Evolutionary conservation across 2,113 vertebrate species (phyloP).

Genomic region (Bos javanicus): DNA sequence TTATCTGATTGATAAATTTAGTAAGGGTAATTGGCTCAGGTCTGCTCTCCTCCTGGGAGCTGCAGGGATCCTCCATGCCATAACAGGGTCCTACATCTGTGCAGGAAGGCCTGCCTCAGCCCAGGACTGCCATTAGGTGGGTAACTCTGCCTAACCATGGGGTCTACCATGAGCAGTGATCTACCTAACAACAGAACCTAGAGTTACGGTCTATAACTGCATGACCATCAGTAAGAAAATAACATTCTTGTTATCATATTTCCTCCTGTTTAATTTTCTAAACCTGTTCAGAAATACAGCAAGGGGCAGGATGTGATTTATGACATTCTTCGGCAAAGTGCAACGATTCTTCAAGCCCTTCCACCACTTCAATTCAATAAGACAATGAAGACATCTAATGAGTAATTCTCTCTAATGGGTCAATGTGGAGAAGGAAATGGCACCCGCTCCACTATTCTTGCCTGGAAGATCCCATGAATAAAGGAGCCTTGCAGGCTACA

Average conservation of each 20-base stretch:
- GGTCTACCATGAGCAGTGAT: neutral
- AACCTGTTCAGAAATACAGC: neutral
- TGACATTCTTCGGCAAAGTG: neutral
- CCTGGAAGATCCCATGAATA: neutral
- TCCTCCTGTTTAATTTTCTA: neutral
- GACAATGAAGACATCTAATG: neutral
- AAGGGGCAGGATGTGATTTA: neutral
- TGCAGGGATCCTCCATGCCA: neutral
- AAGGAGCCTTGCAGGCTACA: neutral
- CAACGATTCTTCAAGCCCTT: neutral
- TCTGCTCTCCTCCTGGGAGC: neutral
- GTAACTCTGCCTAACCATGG: neutral
- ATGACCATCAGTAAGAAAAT: neutral
- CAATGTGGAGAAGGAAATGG: neutral
- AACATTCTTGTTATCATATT: neutral
- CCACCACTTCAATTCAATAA: neutral
- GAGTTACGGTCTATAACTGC: neutral
- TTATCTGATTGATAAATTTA: neutral
- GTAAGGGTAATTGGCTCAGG: neutral
- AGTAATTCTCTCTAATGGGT: neutral
- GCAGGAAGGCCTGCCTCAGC: neutral
- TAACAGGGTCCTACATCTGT: neutral
- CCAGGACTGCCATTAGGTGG: neutral
- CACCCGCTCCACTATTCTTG: neutral
- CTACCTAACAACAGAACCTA: neutral